Conservation (phyloP, 2,888 invertebrate species). For the Mesopsocus fuscifrons region DNA sequence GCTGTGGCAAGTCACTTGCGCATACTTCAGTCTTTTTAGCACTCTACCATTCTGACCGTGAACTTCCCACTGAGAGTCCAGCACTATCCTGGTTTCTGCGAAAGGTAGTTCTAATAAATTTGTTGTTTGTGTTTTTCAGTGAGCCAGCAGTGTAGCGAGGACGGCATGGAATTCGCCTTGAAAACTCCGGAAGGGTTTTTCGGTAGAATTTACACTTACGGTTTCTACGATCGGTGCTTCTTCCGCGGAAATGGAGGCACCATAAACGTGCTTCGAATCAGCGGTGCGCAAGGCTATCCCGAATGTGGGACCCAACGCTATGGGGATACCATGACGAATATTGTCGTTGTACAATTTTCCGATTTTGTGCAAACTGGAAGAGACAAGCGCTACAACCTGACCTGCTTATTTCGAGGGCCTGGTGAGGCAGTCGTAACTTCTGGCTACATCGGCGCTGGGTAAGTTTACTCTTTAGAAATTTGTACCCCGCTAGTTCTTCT, state of each 20-base stretch:
- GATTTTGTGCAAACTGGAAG: conserved; percentile 80
- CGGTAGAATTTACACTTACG: conserved; percentile 79
- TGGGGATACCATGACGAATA: conserved; percentile 84
- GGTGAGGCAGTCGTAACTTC: conserved; percentile 87
- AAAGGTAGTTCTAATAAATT: too few species aligned
- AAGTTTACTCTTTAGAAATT: conserved; percentile 26
- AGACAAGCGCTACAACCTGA: conserved; percentile 80
- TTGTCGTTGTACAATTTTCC: conserved; percentile 84
- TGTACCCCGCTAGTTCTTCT: conserved; percentile 11
- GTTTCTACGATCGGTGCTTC: conserved; percentile 78
- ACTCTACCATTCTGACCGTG: too few species aligned
- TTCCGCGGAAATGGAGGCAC: conserved; percentile 79
- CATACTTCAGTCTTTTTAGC: too few species aligned
- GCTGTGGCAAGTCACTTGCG: too few species aligned
- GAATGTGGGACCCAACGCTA: conserved; percentile 82
- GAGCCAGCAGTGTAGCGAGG: conserved; percentile 78
- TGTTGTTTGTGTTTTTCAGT: conserved; percentile 32
- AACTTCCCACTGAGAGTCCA: too few species aligned
- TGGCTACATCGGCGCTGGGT: conserved; percentile 83
- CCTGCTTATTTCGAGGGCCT: conserved; percentile 80
- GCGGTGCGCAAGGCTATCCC: conserved; percentile 81
- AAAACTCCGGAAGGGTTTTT: conserved; percentile 75
- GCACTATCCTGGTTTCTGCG: too few species aligned
- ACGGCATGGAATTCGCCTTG: conserved; percentile 85
- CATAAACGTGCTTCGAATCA: conserved; percentile 62